Percentiles rank a stretch among this genome's conserved stretches.
Conservation (phyloP, 92 coral and sea anemone genomes). For the Pocillopora grandis region DNA sequence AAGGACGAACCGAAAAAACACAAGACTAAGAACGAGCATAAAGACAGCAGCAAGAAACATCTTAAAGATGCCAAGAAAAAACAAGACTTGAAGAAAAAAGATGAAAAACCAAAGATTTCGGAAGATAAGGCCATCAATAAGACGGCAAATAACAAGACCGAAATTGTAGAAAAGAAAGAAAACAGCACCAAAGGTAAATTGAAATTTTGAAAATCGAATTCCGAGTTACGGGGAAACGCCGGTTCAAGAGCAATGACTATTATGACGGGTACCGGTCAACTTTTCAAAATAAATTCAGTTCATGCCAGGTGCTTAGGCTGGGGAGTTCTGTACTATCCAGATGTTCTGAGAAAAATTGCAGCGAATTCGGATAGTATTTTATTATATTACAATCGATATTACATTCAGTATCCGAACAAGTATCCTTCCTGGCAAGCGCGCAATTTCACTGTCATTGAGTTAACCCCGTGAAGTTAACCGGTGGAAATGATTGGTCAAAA, state of each 20-base stretch:
- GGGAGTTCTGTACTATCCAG: neutral
- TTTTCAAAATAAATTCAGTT: slow-evolving; percentile 4
- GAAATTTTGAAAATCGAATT: neutral
- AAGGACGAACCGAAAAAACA: slow-evolving; percentile 27
- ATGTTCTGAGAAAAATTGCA: neutral
- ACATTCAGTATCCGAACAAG: too few species aligned
- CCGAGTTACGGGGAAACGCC: neutral
- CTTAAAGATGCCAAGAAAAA: slow-evolving; percentile 27
- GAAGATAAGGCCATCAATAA: slow-evolving; percentile 13
- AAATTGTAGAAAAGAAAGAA: slow-evolving; percentile 17
- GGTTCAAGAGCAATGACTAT: neutral
- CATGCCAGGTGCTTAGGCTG: neutral
- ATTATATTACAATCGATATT: too few species aligned
- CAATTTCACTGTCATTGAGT: too few species aligned
- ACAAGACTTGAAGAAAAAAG: slow-evolving; percentile 22
- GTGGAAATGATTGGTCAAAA: too few species aligned
- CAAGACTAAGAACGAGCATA: slow-evolving; percentile 12
- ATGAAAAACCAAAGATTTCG: slow-evolving; percentile 6
- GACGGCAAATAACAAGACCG: slow-evolving; percentile 1
- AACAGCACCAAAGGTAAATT: slow-evolving; percentile 41
- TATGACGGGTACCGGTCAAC: slow-evolving; percentile 24
- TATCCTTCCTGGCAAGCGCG: too few species aligned
- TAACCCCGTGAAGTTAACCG: too few species aligned
- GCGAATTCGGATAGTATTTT: neutral
- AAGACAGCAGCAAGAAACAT: slow-evolving; percentile 19